Evolutionary conservation across 2,797 vertebrate genomes (phyloP).

Genomic region (Parotocinclus haroldoi): DNA sequence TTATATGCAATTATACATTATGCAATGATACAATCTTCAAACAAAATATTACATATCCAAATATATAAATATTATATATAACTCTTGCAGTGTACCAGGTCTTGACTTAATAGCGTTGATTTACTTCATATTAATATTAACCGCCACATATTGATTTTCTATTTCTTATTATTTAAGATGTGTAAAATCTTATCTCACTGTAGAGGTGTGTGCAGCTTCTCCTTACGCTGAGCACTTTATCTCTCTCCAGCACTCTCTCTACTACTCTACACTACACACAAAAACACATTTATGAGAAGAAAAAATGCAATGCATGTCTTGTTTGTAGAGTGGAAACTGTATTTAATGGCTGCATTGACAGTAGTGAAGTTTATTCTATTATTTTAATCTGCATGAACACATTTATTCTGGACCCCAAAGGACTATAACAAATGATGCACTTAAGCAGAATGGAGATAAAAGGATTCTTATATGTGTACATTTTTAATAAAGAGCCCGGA

Average conservation of each 20-base stretch:
- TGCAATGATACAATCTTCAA: no score
- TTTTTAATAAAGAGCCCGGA: constrained; percentile 3
- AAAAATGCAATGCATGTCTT: constrained; percentile 24
- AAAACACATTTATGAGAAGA: background rate
- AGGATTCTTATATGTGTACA: background rate
- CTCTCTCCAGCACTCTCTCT: background rate
- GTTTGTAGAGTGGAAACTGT: constrained; percentile 12
- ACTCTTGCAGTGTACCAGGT: no score
- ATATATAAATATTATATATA: no score
- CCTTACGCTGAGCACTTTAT: no score
- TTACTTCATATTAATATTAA: no score
- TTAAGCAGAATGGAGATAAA: constrained; percentile 11
- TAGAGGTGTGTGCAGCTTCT: no score
- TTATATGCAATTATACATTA: no score
- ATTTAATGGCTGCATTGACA: constrained; percentile 16
- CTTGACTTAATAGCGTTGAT: no score
- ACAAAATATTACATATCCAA: no score
- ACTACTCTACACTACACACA: background rate
- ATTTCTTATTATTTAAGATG: no score
- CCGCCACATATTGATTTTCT: no score
- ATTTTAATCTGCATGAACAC: constrained; percentile 25
- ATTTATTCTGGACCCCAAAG: constrained; percentile 5
- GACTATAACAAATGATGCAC: constrained; percentile 24
- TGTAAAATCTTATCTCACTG: no score
- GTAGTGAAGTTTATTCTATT: constrained; percentile 14